Percentiles rank a stretch among this genome's conserved stretches.
phyloP scores from a whole-genome alignment of 1,140 invertebrate species.

The Neuroterus valhalla region DNA sequence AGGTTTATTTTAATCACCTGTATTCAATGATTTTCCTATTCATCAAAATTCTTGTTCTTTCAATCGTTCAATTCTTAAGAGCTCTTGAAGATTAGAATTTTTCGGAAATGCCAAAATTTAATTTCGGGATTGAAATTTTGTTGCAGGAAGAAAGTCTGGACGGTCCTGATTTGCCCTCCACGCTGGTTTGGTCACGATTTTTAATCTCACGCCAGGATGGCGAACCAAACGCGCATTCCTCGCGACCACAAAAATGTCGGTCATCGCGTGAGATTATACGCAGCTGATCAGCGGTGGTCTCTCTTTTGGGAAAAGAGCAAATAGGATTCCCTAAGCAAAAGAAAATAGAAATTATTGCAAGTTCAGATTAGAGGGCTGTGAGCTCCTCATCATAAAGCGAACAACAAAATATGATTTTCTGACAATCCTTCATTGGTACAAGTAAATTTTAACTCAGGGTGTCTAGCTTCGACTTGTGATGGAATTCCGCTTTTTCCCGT shows the following conservation, averaged over 20 bases:
- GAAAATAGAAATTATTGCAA: neutral
- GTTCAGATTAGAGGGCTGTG: neutral
- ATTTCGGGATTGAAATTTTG: neutral
- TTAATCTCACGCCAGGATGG: conserved; percentile 44
- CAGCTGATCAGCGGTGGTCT: conserved; percentile 50
- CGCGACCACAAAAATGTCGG: conserved; percentile 59
- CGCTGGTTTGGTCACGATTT: conserved; percentile 36
- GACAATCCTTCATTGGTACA: too few relatives aligned
- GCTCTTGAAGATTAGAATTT: neutral
- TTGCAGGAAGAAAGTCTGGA: neutral
- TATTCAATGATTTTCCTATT: too few relatives aligned
- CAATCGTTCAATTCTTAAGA: too few relatives aligned
- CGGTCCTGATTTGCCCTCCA: neutral
- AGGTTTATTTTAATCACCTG: too few relatives aligned
- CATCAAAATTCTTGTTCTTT: too few relatives aligned
- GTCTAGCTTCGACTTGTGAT: too few relatives aligned
- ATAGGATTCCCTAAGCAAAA: neutral
- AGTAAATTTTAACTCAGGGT: too few relatives aligned
- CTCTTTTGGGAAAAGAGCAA: conserved; percentile 6
- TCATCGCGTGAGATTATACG: conserved; percentile 49
- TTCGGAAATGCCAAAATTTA: neutral
- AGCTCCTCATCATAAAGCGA: too few relatives aligned
- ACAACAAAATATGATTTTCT: too few relatives aligned
- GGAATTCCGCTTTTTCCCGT: too few relatives aligned
- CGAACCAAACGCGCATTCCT: conserved; percentile 45